phyloP scores from a whole-genome alignment of 2,797 vertebrate genomes.

The Oryzias dopingdopingensis region DNA sequence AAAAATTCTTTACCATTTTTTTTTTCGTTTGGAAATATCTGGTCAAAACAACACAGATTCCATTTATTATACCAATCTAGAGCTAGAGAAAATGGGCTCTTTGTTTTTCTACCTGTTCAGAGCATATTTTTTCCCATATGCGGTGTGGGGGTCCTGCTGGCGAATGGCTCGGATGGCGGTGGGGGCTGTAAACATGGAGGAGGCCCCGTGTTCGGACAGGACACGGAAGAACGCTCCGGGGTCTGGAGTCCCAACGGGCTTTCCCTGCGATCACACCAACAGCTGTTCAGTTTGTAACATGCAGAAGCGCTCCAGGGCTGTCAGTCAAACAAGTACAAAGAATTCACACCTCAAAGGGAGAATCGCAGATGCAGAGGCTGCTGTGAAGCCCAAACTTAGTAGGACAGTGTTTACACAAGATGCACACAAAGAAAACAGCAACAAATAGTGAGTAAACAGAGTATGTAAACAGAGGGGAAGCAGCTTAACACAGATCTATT shows the following conservation, averaged over 20 bases:
- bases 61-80: too few species aligned
- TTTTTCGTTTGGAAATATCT: too few species aligned
- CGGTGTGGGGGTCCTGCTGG: slow-evolving; percentile 89
- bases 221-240: slow-evolving; percentile 93
- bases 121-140: slow-evolving; percentile 79
- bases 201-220: slow-evolving; percentile 86
- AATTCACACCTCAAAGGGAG: too few species aligned
- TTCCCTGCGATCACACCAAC: slow-evolving; percentile 79
- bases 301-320: background rate
- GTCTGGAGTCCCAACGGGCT: slow-evolving; percentile 95
- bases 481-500: background rate
- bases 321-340: background rate
- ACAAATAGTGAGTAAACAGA: slow-evolving; percentile 43
- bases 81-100: too few species aligned
- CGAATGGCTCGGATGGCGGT: slow-evolving; percentile 95
- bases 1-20: too few species aligned
- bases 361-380: background rate
- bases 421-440: slow-evolving; percentile 1
- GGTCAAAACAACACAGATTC: too few species aligned
- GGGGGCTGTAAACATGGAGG: slow-evolving; percentile 90
- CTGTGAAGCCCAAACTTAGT: background rate
- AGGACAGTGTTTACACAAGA: slow-evolving; percentile 1
- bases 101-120: slow-evolving; percentile 79
- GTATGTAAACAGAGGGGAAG: slow-evolving; percentile 50
- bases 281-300: slow-evolving; percentile 11